phyloP scores from a whole-genome alignment of 2,113 vertebrate genomes.

The Cavia porcellus region DNA sequence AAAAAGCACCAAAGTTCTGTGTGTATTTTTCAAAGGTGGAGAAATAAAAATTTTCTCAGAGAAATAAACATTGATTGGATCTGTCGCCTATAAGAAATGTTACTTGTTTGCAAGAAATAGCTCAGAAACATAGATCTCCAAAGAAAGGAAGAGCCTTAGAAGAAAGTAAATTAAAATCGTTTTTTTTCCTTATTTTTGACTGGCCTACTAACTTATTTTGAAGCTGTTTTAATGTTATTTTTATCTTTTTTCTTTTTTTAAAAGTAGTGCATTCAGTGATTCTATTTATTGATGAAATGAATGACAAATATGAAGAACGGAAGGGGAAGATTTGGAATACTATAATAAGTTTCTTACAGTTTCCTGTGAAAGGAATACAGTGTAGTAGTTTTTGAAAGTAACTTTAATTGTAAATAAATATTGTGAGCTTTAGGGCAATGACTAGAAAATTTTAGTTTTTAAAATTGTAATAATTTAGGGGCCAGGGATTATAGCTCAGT shows the following conservation, averaged over 20 bases:
- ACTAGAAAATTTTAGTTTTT: neutral
- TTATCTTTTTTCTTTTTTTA: too few species aligned
- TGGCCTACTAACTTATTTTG: too few species aligned
- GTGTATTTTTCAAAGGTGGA: neutral
- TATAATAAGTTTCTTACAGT: neutral
- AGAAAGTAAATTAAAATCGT: conserved; percentile 39
- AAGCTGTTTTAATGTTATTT: too few species aligned
- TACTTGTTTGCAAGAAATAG: neutral
- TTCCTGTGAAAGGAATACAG: neutral
- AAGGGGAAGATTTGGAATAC: neutral
- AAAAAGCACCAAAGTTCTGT: neutral
- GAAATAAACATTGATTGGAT: neutral
- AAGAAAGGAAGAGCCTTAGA: neutral
- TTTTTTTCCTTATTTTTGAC: neutral
- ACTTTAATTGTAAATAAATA: neutral
- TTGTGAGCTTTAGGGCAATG: neutral
- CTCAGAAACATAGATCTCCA: conserved; percentile 1
- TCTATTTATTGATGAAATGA: conserved; percentile 20
- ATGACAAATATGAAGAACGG: neutral
- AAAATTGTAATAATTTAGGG: neutral
- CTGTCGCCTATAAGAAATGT: conserved; percentile 6
- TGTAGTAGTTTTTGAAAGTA: neutral
- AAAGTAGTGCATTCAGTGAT: neutral
- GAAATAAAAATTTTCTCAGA: neutral
- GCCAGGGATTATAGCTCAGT: too few species aligned